These are phyloP conservation scores for Idaea dimidiata DNA, from an alignment of 2,888 invertebrate species.

Conservation along the genomic window DNA sequence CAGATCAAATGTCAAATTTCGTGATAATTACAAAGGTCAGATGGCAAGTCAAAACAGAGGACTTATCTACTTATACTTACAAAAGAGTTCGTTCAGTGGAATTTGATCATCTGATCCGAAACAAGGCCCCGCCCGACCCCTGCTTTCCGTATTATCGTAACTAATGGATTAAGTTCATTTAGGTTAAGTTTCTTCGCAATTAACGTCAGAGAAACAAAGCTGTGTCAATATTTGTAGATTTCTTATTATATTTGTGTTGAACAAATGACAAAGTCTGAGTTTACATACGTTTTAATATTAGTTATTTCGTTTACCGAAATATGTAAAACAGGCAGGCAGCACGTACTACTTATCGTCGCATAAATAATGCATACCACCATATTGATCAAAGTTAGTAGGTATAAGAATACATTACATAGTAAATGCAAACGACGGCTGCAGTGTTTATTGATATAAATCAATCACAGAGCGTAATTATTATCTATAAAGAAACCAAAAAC, in stretches of 20 bases:
- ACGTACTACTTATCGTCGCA: background rate
- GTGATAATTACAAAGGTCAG: constrained; percentile 51
- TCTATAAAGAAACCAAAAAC: constrained; percentile 41
- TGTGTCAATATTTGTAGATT: constrained; percentile 4
- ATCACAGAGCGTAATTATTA: constrained; percentile 31
- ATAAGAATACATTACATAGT: background rate
- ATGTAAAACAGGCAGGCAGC: background rate
- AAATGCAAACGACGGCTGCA: constrained; percentile 8
- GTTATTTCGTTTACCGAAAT: background rate
- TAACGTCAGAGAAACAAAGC: constrained; percentile 5
- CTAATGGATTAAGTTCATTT: constrained; percentile 37
- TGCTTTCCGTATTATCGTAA: constrained; percentile 26
- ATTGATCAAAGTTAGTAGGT: background rate
- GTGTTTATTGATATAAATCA: constrained; percentile 24
- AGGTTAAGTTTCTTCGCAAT: constrained; percentile 33
- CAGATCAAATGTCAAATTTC: constrained; percentile 54
- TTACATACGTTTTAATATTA: background rate
- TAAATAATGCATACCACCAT: background rate
- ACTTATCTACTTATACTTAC: constrained; percentile 46
- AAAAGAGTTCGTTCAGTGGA: constrained; percentile 48
- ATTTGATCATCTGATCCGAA: constrained; percentile 58
- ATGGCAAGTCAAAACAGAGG: constrained; percentile 54
- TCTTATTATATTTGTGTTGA: constrained; percentile 6
- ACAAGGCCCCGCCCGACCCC: constrained; percentile 31
- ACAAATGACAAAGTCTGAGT: constrained; percentile 18